These are phyloP conservation scores for Desoria tigrina DNA, from an alignment of 2,888 invertebrate genomes.

Conservation along the genomic window DNA sequence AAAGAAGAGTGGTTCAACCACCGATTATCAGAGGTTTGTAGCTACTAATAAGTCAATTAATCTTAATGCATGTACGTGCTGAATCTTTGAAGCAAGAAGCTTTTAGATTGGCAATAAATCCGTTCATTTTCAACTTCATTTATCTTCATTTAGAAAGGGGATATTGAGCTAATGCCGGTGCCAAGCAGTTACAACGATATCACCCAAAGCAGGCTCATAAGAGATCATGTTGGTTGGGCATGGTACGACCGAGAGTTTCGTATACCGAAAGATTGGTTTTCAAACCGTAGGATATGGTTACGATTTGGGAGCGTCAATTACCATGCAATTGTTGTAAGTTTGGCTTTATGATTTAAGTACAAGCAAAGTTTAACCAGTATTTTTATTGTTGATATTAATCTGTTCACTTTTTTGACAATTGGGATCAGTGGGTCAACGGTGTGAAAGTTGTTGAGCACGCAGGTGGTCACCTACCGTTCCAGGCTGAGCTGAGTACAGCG, in stretches of 20 bases:
- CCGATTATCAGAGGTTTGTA: slow-evolving; percentile 30
- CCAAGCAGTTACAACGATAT: slow-evolving; percentile 66
- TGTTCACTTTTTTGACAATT: slow-evolving; percentile 4
- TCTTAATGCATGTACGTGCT: neutral
- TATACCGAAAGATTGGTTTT: slow-evolving; percentile 58
- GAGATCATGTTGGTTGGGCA: slow-evolving; percentile 66
- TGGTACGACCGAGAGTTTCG: slow-evolving; percentile 63
- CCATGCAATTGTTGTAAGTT: slow-evolving; percentile 58
- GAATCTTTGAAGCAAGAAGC: neutral
- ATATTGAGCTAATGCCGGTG: slow-evolving; percentile 62
- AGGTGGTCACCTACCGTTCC: slow-evolving; percentile 95
- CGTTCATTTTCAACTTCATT: neutral
- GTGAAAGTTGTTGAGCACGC: slow-evolving; percentile 76
- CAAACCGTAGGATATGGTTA: slow-evolving; percentile 57
- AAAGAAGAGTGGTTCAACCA: slow-evolving; percentile 57
- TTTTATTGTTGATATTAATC: too few species aligned
- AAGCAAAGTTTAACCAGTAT: too few species aligned
- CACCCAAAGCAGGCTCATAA: slow-evolving; percentile 59
- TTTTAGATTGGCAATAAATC: neutral
- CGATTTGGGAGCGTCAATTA: slow-evolving; percentile 65
- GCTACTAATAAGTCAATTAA: neutral
- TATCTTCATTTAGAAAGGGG: slow-evolving; percentile 49
- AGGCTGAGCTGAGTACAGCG: slow-evolving; percentile 68
- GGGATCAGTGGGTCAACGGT: slow-evolving; percentile 83
- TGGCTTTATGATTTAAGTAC: neutral